These are phyloP conservation scores for Halictus ligatus DNA, from an alignment of 2,888 invertebrate species.

Conservation along the genomic window DNA sequence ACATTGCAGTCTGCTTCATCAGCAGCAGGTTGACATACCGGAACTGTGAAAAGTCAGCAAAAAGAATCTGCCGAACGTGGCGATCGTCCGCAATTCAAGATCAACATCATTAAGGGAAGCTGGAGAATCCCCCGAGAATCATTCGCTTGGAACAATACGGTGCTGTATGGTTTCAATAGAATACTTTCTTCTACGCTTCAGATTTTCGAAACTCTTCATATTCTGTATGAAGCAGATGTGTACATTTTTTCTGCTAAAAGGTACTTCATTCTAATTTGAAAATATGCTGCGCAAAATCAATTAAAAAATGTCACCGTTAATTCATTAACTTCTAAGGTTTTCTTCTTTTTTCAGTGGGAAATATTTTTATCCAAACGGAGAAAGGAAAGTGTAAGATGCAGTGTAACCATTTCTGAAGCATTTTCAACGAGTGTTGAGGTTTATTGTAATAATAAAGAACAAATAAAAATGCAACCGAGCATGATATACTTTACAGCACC, in stretches of 20 bases:
- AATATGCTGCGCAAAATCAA: too few relatives aligned
- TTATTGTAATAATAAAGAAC: background rate
- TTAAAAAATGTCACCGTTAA: too few relatives aligned
- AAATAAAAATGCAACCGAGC: background rate
- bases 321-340: too few relatives aligned
- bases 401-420: background rate
- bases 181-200: background rate
- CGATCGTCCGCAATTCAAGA: slow-evolving; percentile 27
- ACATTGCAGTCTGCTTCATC: slow-evolving; percentile 50
- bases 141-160: background rate
- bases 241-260: background rate
- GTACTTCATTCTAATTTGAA: background rate
- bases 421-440: background rate
- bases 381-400: background rate
- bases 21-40: slow-evolving; percentile 34
- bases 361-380: background rate
- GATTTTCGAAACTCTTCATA: background rate
- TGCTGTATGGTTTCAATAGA: background rate
- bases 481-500: background rate
- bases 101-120: slow-evolving; percentile 39
- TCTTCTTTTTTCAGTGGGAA: background rate
- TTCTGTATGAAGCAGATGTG: background rate
- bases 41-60: slow-evolving; percentile 37
- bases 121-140: background rate
- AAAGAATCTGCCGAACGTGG: slow-evolving; percentile 17